Evolutionary conservation across 2,797 vertebrate species (phyloP), one percentile per base, ranked within the genome.

Genomic region (Emydoidea blandingii): DNA sequence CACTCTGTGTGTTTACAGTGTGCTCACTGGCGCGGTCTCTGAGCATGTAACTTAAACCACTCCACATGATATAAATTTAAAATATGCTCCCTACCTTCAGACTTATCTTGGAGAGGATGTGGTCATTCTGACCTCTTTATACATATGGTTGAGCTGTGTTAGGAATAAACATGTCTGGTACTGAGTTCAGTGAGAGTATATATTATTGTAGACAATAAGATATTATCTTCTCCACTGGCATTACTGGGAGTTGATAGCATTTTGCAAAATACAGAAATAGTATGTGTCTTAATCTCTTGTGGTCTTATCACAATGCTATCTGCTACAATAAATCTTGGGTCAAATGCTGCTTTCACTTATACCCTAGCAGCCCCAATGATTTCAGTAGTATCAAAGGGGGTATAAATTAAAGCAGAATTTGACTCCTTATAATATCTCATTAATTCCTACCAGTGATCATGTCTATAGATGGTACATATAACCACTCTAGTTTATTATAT

Each of bases 141-240:
- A 97, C 74, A 47, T 86, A 53, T 41, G 81, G 37, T 83, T 92
- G 78, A 93, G 59, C 89, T 93, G 79, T 57, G 87, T 52, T 88
- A 93, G 50, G 50, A 95, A 93, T 93, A 96, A 96, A 94, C 88
- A 95, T 95, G 93, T 92, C 92, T 94, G 41, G 56, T 92, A 91
- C 91, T 91, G 92, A 92, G 92, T 97, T 95, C 94, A 95, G 89
- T 93, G 94, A 68, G 50, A 94, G 3, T 76, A 11, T 82, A 79
- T 94, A 94, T 96, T 86, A 86, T 59, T 92, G 74, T 88, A 91
- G 94, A 90, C 1, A 5, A 89, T 93, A 91, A 93, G 94, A 96
- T 95, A 62, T 2, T 92, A 86, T 96, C 89, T 95, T 41, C 81
- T 89, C 74, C 90, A 81, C 49, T 96, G 81, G 81, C 91, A 93